Conservation (phyloP, 2,888 invertebrate species). For the Linyphia triangularis region DNA sequence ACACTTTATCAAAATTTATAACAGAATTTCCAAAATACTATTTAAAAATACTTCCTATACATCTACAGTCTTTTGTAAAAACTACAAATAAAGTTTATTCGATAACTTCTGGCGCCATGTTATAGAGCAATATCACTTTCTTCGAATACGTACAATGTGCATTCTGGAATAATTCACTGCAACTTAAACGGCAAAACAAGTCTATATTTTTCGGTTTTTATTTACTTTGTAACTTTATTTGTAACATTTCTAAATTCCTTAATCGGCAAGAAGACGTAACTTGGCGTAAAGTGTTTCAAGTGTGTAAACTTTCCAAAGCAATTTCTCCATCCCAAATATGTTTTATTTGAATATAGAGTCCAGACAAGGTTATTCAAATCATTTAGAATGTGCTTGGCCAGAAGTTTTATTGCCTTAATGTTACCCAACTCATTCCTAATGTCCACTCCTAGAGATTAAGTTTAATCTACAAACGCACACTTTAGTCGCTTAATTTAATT, state of each 20-base stretch:
- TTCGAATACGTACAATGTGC: neutral
- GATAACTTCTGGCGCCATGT: neutral
- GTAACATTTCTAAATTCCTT: slow-evolving; percentile 60
- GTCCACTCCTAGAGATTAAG: slow-evolving; percentile 74
- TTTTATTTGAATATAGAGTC: slow-evolving; percentile 68
- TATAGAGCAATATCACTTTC: neutral
- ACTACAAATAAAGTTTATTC: too few relatives aligned
- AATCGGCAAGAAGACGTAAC: slow-evolving; percentile 58
- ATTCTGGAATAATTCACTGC: neutral
- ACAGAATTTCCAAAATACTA: too few relatives aligned
- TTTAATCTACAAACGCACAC: slow-evolving; percentile 73
- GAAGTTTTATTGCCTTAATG: slow-evolving; percentile 73
- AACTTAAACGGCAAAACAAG: neutral
- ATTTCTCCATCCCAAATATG: slow-evolving; percentile 61
- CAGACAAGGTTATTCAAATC: slow-evolving; percentile 68
- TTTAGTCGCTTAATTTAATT: slow-evolving; percentile 72
- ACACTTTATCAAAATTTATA: too few relatives aligned
- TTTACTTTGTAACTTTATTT: slow-evolving; percentile 54
- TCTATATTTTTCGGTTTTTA: slow-evolving; percentile 48
- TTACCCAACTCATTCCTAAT: slow-evolving; percentile 73
- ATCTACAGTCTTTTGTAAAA: too few relatives aligned
- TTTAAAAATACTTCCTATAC: too few relatives aligned
- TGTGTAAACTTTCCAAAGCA: slow-evolving; percentile 56
- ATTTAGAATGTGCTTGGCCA: slow-evolving; percentile 66
- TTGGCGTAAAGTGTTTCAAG: slow-evolving; percentile 55